Evolutionary conservation across 2,888 invertebrate species (phyloP).

Genomic region (Miltochrista miniata): DNA sequence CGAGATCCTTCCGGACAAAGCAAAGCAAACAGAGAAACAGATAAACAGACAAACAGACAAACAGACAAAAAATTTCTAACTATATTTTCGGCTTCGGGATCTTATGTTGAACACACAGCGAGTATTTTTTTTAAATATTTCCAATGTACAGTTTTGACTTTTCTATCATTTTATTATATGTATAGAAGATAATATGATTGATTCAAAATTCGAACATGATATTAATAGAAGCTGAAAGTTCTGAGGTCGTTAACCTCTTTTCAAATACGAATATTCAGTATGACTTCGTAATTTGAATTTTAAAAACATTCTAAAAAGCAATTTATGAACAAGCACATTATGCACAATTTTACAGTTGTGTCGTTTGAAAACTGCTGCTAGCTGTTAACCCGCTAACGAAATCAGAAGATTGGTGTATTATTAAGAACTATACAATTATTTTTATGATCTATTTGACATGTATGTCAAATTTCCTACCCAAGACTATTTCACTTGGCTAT

Average conservation of each 20-base stretch:
- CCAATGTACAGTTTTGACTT: too few relatives aligned
- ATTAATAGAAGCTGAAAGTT: neutral
- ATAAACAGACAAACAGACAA: too few relatives aligned
- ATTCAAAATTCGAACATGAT: neutral
- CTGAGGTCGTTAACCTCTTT: neutral
- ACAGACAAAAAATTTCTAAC: too few relatives aligned
- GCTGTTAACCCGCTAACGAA: neutral
- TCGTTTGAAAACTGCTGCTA: slow-evolving; percentile 6
- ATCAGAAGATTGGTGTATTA: slow-evolving; percentile 1
- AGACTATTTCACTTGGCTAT: neutral
- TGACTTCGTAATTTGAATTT: slow-evolving; percentile 2
- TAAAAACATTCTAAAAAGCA: slow-evolving; percentile 1
- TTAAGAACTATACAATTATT: slow-evolving; percentile 11
- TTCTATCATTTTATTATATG: too few relatives aligned
- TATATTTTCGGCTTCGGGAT: too few relatives aligned
- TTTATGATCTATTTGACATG: slow-evolving; percentile 20
- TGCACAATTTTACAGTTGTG: slow-evolving; percentile 3
- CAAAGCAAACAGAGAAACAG: too few relatives aligned
- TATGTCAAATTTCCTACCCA: slow-evolving; percentile 7
- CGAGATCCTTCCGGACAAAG: too few relatives aligned
- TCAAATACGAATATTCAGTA: neutral
- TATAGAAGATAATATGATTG: too few relatives aligned
- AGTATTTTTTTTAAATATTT: too few relatives aligned
- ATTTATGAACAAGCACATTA: neutral
- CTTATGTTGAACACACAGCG: too few relatives aligned